Percentiles rank a stretch among this genome's conserved stretches.
These are phyloP conservation scores for Aurelia aurita DNA, from an alignment of 30 jellyfish, hydroid and myxozoan genomes.

Conservation along the genomic window DNA sequence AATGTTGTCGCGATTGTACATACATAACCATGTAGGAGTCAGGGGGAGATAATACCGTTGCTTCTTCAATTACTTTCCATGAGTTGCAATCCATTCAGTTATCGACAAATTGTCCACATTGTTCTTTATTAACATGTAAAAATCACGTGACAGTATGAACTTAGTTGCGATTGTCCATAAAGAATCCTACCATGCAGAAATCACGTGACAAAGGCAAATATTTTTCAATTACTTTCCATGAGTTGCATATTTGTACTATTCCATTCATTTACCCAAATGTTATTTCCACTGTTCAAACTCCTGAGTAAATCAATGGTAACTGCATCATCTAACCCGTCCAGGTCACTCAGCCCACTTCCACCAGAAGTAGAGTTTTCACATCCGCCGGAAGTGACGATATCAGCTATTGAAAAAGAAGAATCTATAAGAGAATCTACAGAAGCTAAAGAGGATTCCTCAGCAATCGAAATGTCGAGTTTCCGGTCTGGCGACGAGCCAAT, in stretches of 20 bases:
- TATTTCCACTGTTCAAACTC: slow-evolving; percentile 69
- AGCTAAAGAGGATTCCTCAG: slow-evolving; percentile 27
- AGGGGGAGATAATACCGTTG: no score
- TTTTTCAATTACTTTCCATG: no score
- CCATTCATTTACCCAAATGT: slow-evolving; percentile 21
- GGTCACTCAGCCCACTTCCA: slow-evolving; percentile 57
- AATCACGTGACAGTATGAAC: no score
- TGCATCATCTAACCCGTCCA: slow-evolving; percentile 70
- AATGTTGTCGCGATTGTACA: no score
- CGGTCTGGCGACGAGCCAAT: slow-evolving; percentile 21
- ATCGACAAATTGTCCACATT: background rate
- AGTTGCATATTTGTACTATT: no score
- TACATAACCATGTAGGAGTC: no score
- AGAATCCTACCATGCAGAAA: no score
- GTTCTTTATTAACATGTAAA: no score
- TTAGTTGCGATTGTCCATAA: no score
- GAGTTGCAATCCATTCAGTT: slow-evolving; percentile 56
- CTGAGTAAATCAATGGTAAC: slow-evolving; percentile 48
- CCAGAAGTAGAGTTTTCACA: slow-evolving; percentile 44
- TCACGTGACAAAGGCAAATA: no score
- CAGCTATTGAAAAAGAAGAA: slow-evolving; percentile 38
- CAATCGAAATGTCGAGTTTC: slow-evolving; percentile 8
- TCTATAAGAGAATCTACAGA: slow-evolving; percentile 49
- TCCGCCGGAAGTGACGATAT: slow-evolving; percentile 47
- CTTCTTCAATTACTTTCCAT: slow-evolving; percentile 20